Conservation (phyloP, 2,113 vertebrate species). For the Chloebia gouldiae region DNA sequence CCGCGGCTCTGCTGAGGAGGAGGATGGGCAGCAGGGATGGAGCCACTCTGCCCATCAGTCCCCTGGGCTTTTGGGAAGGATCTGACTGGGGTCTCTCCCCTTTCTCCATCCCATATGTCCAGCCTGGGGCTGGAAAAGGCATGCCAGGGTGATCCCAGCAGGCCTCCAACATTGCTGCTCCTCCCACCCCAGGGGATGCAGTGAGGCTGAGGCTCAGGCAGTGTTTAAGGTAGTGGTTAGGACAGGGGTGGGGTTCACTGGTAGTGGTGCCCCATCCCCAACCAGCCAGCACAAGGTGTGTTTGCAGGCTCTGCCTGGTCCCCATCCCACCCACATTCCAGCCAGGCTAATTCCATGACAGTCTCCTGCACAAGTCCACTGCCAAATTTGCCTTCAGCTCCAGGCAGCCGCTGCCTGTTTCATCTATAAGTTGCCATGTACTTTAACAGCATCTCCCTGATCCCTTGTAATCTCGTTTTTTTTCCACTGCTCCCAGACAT, state of each 20-base stretch:
- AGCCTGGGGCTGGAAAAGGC: neutral
- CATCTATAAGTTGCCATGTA: neutral
- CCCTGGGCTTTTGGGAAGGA: neutral
- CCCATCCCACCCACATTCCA: neutral
- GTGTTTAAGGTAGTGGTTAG: neutral
- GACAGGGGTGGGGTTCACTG: neutral
- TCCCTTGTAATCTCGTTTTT: neutral
- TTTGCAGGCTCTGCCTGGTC: rapidly evolving
- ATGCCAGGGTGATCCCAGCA: rapidly evolving
- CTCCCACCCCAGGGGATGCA: neutral
- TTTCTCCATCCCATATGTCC: rapidly evolving
- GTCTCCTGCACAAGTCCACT: neutral
- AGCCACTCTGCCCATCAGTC: neutral
- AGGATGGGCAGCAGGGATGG: neutral
- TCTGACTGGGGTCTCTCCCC: rapidly evolving
- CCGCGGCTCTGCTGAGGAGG: rapidly evolving
- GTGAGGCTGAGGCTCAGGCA: neutral
- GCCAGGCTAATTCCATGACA: neutral
- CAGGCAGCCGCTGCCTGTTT: neutral
- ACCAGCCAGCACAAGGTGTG: rapidly evolving
- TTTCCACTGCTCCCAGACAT: neutral
- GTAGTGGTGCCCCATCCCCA: rapidly evolving
- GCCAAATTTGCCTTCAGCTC: neutral
- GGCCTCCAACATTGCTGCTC: neutral
- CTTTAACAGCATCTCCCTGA: neutral